Percentiles rank a stretch among this genome's conserved stretches.
These are phyloP conservation scores for Stictocephala bisonia DNA, from an alignment of 2,888 invertebrate genomes.

Conservation along the genomic window DNA sequence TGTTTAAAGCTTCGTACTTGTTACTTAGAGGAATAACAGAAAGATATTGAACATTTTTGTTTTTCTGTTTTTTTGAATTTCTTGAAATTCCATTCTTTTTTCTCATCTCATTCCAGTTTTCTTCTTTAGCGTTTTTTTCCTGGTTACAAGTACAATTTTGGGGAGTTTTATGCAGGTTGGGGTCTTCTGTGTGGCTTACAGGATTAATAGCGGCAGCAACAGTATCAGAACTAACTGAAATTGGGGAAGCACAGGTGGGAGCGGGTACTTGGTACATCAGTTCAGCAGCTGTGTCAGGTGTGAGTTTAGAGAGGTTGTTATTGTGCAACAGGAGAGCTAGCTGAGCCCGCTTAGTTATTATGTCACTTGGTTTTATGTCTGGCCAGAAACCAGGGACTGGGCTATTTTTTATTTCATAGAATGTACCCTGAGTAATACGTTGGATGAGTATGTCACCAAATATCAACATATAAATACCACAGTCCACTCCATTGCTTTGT, in stretches of 20 bases:
- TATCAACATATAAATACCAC: constrained; percentile 8
- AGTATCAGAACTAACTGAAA: too few species aligned
- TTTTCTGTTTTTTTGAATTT: too few species aligned
- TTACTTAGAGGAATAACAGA: too few species aligned
- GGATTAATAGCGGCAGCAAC: too few species aligned
- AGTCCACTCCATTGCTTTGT: constrained; percentile 3
- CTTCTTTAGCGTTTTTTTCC: too few species aligned
- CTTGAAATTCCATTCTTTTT: too few species aligned
- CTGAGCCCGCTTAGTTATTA: constrained; percentile 5
- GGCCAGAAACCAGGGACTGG: constrained; percentile 7
- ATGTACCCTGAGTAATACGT: background rate
- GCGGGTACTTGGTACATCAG: background rate
- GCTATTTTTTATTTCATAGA: background rate
- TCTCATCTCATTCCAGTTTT: too few species aligned
- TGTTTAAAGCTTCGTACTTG: too few species aligned
- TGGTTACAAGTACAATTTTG: too few species aligned
- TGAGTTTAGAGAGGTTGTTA: background rate
- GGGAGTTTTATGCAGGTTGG: too few species aligned
- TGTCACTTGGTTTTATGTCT: background rate
- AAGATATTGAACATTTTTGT: too few species aligned
- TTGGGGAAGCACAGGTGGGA: background rate
- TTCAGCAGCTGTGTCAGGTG: background rate
- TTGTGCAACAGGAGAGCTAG: background rate
- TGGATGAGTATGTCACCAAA: constrained; percentile 8
- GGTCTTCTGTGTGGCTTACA: too few species aligned